Percentiles rank a stretch among this genome's conserved stretches.
These are phyloP conservation scores for Poliocrania exsul DNA, from an alignment of 2,797 vertebrate genomes.

Conservation along the genomic window DNA sequence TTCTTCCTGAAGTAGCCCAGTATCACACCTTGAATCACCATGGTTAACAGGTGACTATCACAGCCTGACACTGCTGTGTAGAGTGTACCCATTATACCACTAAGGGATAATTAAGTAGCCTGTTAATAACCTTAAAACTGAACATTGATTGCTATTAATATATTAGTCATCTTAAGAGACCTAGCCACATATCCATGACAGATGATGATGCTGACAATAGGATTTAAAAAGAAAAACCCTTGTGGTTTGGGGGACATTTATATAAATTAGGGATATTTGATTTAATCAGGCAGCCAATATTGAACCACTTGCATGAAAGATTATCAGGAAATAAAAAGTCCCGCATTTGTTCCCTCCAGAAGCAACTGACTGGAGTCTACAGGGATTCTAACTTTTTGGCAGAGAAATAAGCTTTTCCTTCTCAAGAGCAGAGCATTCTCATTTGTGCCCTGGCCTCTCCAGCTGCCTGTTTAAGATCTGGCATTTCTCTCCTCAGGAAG, in stretches of 20 bases:
- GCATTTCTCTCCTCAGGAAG: background rate
- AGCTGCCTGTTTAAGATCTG: background rate
- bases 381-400: background rate
- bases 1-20: background rate
- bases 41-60: background rate
- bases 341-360: background rate
- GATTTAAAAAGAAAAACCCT: background rate
- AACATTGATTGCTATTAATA: background rate
- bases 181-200: background rate
- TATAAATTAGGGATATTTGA: background rate
- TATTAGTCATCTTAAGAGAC: background rate
- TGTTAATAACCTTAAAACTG: background rate
- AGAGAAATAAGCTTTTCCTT: background rate
- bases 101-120: background rate
- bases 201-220: background rate
- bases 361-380: background rate
- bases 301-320: background rate
- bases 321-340: background rate
- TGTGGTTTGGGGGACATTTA: background rate
- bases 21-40: rapidly evolving
- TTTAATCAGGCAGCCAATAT: background rate
- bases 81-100: background rate
- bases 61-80: background rate
- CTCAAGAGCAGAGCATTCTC: background rate
- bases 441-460: background rate